These are phyloP conservation scores for Pipistrellus kuhlii DNA, from an alignment of 2,797 vertebrate species.

Conservation along the genomic window DNA sequence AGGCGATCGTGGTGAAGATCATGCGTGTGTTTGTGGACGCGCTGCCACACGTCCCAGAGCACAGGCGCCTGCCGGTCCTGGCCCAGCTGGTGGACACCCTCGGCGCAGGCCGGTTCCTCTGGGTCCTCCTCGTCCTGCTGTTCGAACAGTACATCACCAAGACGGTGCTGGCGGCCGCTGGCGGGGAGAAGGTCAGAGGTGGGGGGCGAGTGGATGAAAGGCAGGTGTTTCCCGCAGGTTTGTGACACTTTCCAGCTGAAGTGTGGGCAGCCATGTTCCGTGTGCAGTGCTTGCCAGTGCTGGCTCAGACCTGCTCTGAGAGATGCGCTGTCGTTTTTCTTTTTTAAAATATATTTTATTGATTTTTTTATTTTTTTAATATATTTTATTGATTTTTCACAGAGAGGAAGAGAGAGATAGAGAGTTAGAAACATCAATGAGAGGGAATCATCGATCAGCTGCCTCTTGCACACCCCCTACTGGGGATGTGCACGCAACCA, in stretches of 20 bases:
- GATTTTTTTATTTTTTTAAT: too few relatives aligned
- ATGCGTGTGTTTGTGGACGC: slow-evolving; percentile 95
- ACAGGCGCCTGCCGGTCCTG: slow-evolving; percentile 94
- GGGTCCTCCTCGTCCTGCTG: slow-evolving; percentile 93
- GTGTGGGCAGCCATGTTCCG: not conserved
- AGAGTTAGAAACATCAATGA: too few relatives aligned
- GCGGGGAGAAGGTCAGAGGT: slow-evolving; percentile 91
- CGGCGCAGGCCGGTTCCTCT: slow-evolving; percentile 93
- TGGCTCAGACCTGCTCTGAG: not conserved
- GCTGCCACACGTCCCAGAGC: slow-evolving; percentile 95
- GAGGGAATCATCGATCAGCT: too few relatives aligned
- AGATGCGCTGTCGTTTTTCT: not conserved
- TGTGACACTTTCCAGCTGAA: not conserved
- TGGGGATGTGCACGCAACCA: too few relatives aligned
- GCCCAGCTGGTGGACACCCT: slow-evolving; percentile 91
- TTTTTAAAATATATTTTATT: too few relatives aligned
- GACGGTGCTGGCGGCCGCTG: slow-evolving; percentile 77
- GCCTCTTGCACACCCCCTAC: too few relatives aligned
- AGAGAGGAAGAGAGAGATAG: too few relatives aligned
- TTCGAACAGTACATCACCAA: slow-evolving; percentile 95
- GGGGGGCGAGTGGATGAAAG: not conserved
- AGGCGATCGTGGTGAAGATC: slow-evolving; percentile 90
- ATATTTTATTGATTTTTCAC: too few relatives aligned
- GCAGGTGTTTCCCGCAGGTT: not conserved
- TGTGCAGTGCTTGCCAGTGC: not conserved